Base-by-base conservation (phyloP, 2,797 vertebrate genomes). In the Characodon lateralis region DNA sequence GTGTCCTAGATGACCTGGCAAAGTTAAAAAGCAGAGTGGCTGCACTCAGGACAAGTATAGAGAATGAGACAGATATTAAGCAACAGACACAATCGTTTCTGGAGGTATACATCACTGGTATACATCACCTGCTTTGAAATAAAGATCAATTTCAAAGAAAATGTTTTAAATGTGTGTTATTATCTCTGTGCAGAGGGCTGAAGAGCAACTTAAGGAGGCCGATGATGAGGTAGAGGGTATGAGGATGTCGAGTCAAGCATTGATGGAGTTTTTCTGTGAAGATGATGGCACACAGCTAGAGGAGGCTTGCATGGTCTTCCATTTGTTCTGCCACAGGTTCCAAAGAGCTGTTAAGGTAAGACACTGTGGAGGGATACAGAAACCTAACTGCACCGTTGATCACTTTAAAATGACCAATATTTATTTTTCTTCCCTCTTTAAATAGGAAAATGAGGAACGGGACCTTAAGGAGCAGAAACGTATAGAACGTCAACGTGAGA, bases 241-340 rank as follows among this genome's bases (percentile, higher is more conserved):
- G 92, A 93, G 85, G 78, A 94, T 93, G 92, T 94, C 94, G 26
- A 96, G 95, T 83, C 94, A 94, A 89, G 94, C 94, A 76, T 88
- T 96, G 79, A 89, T 95, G 83, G 96, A 96, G 81, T 96, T 96
- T 84, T 96, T 96, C 89, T 96, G 96, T 91, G 96, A 96, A 85
- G 96, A 96, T 28, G 96, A 96, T 76, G 92, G 86, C 79, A 92
- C 93, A 14, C 96, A 95, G 88, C 87, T 96, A 20, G 96, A 96
- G 81, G 96, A 96, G 75, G 94, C 96, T 39, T 96, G 95, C 78
- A 90, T 78, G 65, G 93, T 96, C 87, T 95, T 96, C 83, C 89
- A 95, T 75, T 91, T 87, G 53, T 96, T 96, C 91, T 95, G 95
- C 85, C 93, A 86, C 56, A 95, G 96, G 71, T 96, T 96, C 82